Evolutionary conservation across 1,140 invertebrate genomes (phyloP).

Genomic region (Chlorops oryzae): DNA sequence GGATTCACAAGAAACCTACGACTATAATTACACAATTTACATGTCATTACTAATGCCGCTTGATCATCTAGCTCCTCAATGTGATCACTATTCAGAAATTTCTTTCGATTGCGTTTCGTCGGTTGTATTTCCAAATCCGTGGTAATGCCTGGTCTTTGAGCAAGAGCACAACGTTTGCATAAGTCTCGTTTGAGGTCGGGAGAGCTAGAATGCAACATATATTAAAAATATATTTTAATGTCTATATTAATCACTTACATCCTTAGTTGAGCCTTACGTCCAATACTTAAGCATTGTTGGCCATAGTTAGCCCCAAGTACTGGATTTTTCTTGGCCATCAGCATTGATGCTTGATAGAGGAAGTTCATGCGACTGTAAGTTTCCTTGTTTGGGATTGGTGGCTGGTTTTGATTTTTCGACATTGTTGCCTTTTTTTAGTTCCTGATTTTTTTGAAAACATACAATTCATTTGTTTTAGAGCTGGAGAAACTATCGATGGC

Average conservation of each 20-base stretch:
- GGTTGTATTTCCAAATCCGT: slow-evolving; percentile 5
- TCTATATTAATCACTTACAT: slow-evolving; percentile 13
- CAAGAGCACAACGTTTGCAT: slow-evolving; percentile 18
- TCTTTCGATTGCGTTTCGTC: background rate
- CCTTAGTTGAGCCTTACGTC: slow-evolving; percentile 14
- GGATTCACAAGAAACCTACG: slow-evolving; percentile 15
- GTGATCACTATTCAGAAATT: background rate
- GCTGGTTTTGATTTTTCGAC: slow-evolving; percentile 4
- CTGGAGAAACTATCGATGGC: background rate
- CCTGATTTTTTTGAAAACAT: background rate
- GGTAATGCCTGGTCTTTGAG: slow-evolving; percentile 12
- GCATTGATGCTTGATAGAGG: slow-evolving; percentile 17
- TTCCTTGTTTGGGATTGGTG: slow-evolving; percentile 17
- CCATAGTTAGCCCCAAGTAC: slow-evolving; percentile 17
- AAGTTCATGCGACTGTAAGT: slow-evolving; percentile 23
- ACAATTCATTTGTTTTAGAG: background rate
- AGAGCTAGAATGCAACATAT: slow-evolving; percentile 7
- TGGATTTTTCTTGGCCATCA: slow-evolving; percentile 17
- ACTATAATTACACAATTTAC: slow-evolving; percentile 8
- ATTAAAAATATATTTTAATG: background rate
- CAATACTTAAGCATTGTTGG: slow-evolving; percentile 13
- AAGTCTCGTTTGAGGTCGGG: slow-evolving; percentile 17
- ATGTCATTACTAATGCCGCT: slow-evolving; percentile 1
- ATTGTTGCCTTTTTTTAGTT: background rate
- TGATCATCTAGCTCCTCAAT: slow-evolving; percentile 5